Evolutionary conservation across 2,888 invertebrate species (phyloP).

Genomic region (Trachelus iudaicus): DNA sequence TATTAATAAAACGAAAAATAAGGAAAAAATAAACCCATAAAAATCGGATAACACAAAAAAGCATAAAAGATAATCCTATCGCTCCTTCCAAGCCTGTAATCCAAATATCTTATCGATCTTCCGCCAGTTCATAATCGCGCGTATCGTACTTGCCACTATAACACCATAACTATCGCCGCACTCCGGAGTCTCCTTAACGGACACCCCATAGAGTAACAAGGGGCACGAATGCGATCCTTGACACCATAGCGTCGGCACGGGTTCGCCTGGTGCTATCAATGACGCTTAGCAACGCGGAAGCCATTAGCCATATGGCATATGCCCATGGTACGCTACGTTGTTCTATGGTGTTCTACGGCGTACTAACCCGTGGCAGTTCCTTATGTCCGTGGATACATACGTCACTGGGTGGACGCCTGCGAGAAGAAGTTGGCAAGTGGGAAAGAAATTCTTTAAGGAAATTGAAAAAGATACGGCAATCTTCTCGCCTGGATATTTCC

Average conservation of each 20-base stretch:
- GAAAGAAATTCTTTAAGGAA: neutral
- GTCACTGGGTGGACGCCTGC: neutral
- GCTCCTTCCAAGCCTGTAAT: neutral
- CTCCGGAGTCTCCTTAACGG: slow-evolving; percentile 6
- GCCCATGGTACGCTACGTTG: slow-evolving; percentile 31
- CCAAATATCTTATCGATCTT: neutral
- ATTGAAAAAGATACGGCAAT: neutral
- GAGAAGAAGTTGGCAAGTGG: neutral
- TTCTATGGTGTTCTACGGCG: neutral
- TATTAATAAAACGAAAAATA: neutral
- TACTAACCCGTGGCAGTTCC: slow-evolving; percentile 16
- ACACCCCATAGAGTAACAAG: slow-evolving; percentile 37
- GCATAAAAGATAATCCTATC: neutral
- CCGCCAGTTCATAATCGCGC: neutral
- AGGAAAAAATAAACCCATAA: neutral
- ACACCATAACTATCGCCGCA: slow-evolving; percentile 27
- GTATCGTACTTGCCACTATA: slow-evolving; percentile 22
- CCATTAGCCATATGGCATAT: slow-evolving; percentile 61
- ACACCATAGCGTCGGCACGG: slow-evolving; percentile 25
- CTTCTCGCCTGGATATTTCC: neutral
- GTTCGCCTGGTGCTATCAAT: slow-evolving; percentile 49
- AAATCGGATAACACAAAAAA: fast-evolving
- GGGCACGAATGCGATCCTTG: slow-evolving; percentile 42
- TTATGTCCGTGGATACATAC: slow-evolving; percentile 21
- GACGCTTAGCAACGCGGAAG: slow-evolving; percentile 59